Base-by-base conservation (phyloP, 2,888 invertebrate genomes). In the Acrobasis repandana region DNA sequence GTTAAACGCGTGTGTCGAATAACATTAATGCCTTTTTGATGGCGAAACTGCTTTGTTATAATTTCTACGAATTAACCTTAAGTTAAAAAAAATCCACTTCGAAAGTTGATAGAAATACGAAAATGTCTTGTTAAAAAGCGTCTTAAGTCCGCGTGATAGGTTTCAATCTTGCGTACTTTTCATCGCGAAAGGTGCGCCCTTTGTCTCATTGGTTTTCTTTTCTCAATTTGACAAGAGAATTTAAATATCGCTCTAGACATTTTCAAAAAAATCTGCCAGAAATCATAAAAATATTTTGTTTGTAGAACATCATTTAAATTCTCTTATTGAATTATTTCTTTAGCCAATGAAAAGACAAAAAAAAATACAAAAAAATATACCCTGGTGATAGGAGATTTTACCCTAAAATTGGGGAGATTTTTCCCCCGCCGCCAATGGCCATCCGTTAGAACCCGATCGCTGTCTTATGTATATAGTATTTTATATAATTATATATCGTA, bases 391-490 rank as follows among this genome's bases (percentile, higher is more conserved):
- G 38, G 28, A 34, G 18, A 4, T 54, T 43, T 18, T 16, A 18
- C 38, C 54, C 16, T 11, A 14, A 47, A 47, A 47, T 28, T 14
- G 18, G 38, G 38, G 20, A 54, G 38, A 38, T 54, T 54, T 34
- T 15, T 10, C 33, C 54, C 38, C 18, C 50, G 50, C 38, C 54
- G 28, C 56, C 56, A 46, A 14, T 28, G 56, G 46, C 15, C 56
- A 28, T 46, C 57, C 65, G 65, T 63, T 68, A 62, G 65, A 65
- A 64, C 64, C 59, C 64, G 64, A 65, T 65, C 67, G 68, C 69
- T 68, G 73, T 72, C 74, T 72, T 69, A 72, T 76, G 73, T 86
- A 85, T 80, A 86, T 86, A 85, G 80, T 83, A 82, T 80, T 83
- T 81, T 80, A 82, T 79, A 82, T 82, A 79, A 83, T 81, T 80